phyloP scores from a whole-genome alignment of 2,113 vertebrate species.

The Pollachius pollachius region DNA sequence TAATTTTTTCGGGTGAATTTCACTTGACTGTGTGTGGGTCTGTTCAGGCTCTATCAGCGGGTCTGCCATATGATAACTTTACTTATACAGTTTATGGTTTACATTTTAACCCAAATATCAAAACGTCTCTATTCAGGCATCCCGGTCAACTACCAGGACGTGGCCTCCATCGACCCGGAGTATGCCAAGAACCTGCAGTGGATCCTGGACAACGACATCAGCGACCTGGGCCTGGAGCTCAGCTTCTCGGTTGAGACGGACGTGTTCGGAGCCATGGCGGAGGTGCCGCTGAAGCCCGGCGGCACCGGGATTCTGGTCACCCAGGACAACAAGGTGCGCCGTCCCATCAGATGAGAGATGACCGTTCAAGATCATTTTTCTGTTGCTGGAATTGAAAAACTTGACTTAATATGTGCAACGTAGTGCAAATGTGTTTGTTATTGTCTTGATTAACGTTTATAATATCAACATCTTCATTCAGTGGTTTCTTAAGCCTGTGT shows the following conservation, averaged over 20 bases:
- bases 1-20: no score
- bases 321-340: conserved; percentile 91
- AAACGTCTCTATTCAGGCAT: conserved; percentile 75
- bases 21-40: no score
- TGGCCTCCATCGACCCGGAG: conserved; percentile 97
- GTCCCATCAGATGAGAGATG: not conserved
- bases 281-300: conserved; percentile 92
- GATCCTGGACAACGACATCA: conserved; percentile 99
- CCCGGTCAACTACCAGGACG: conserved; percentile 98
- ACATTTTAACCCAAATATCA: no score
- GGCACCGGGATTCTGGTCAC: conserved; percentile 91
- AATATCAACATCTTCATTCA: no score
- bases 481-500: no score
- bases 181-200: conserved; percentile 98
- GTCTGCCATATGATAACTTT: no score
- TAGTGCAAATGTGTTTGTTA: no score
- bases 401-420: no score
- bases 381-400: not conserved
- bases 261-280: conserved; percentile 97
- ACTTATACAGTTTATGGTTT: no score
- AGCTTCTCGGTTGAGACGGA: conserved; percentile 97
- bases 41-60: no score
- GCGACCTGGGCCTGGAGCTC: conserved; percentile 92
- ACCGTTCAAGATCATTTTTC: not conserved
- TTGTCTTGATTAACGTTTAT: no score